Evolutionary conservation across 2,888 invertebrate genomes (phyloP), one percentile per base, ranked within the genome.

Genomic region (Apamea monoglypha): DNA sequence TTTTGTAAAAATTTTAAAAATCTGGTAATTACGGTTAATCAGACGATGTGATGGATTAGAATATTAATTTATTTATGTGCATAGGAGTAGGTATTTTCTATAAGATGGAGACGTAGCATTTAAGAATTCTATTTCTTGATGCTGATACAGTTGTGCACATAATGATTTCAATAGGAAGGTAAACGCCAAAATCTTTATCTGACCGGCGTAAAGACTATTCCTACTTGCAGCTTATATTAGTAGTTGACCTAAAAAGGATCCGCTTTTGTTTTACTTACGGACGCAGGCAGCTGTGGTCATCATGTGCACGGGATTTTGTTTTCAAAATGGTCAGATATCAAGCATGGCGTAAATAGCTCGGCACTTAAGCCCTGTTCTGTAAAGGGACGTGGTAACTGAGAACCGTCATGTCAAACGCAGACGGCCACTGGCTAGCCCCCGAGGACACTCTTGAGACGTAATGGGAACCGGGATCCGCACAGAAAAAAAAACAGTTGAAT

Each of bases 351-450:
- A 69, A 50, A 78, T 59, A 66, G 8, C 21, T 10, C 4, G 16
- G 32, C n/a, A 14, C 66, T 59, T 59, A 36, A 59, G 44, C 61
- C 50, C 44, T 12, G 47, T 66, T 73, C 81, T 40, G 18, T 66
- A 44, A 53, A 21, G 36, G 44, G 32, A 36, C 18, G 29, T 18
- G 2, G 18, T 53, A 44, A 53, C 44, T 82, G 25, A 75, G 53
- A 76, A 76, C 76, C 47, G 53, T 40, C 36, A 67, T 47, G 76
- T 81, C 83, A 70, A 81, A 77, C 36, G 78, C 83, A 77, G 69
- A 14, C 50, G 69, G 78, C 83, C 50, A 59, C 50, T 59, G 83
- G 81, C 68, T 77, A 66, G 44, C 61, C 76, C 83, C 59, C 3
- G 50, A 70, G 81, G 53, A 67, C 16, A 40, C 83, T 47, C 69